phyloP scores from a whole-genome alignment of 1,140 invertebrate species.

The Limonius californicus region DNA sequence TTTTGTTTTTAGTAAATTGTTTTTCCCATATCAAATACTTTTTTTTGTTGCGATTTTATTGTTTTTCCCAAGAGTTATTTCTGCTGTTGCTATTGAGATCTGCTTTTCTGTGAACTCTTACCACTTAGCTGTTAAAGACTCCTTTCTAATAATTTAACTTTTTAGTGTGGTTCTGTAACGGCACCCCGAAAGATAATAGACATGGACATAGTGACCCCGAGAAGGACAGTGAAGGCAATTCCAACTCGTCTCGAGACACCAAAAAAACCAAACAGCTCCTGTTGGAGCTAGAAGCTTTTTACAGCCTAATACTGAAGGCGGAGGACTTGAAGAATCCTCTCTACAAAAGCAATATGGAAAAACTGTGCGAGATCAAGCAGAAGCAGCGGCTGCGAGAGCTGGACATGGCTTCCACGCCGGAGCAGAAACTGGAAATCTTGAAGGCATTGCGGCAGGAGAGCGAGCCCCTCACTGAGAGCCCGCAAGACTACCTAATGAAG shows the following conservation, averaged over 20 bases:
- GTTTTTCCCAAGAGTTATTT: no score
- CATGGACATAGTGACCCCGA: slow-evolving; percentile 71
- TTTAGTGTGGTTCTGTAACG: slow-evolving; percentile 80
- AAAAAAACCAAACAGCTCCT: slow-evolving; percentile 72
- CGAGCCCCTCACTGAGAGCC: slow-evolving; percentile 42
- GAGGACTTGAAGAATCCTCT: slow-evolving; percentile 71
- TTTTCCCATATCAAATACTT: no score
- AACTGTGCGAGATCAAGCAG: slow-evolving; percentile 47
- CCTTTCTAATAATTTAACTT: background rate
- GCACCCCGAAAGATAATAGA: slow-evolving; percentile 92
- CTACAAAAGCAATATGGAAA: slow-evolving; percentile 60
- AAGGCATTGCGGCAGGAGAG: slow-evolving; percentile 46
- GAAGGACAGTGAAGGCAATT: slow-evolving; percentile 50
- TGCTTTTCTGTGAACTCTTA: no score
- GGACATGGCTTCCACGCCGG: slow-evolving; percentile 49
- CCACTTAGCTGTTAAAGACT: no score
- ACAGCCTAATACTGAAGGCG: slow-evolving; percentile 63
- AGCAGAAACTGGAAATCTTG: slow-evolving; percentile 54
- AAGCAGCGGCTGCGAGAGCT: slow-evolving; percentile 47
- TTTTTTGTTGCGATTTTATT: no score
- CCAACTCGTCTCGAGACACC: slow-evolving; percentile 51
- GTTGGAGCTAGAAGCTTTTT: slow-evolving; percentile 76
- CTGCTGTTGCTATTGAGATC: no score
- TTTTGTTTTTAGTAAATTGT: no score
- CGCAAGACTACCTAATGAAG: slow-evolving; percentile 55